Evolutionary conservation across 2,888 invertebrate genomes (phyloP), one percentile per base, ranked within the genome.

Genomic region (Tortricodes alternella): DNA sequence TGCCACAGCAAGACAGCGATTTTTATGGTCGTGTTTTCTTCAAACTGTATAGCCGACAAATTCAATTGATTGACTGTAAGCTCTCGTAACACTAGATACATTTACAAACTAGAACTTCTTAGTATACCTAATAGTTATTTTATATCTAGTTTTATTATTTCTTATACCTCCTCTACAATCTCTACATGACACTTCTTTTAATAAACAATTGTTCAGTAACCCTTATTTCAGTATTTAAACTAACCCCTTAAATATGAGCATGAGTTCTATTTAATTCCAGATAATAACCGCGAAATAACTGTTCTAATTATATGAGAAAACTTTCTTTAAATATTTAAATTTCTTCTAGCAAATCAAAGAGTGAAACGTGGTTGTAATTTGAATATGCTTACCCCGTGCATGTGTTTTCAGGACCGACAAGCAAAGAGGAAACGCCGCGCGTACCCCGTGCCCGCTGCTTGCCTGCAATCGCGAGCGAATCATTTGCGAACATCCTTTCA

Each of bases 361-460:
- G n/a, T n/a, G n/a, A n/a, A n/a, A n/a, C n/a, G 4, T n/a, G 3
- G n/a, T 13, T 34, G 13, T 11, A 34, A 34, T 11, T 15, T 5
- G 8, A n/a, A 7, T 34, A 21, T 29, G 16, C 43, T 52, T 24
- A 55, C 41, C 41, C 23, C 32, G 39, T 46, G 34, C 44, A 46
- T 13, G 6, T 23, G 44, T 44, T 52, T 49, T n/a, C 83, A 88
- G 88, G 85, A 80, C 78, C 78, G 73, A 75, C 74, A 81, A 78
- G 78, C 82, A 76, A 81, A 72, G 73, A 73, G 69, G 72, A 72
- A 69, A 68, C 70, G 68, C 73, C 74, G 74, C 77, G 72, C 74
- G 76, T 74, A 68, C 71, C 69, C 74, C 80, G 81, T 80, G 84
- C 83, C 83, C 81, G 83, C 83, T 73, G 66, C 72, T 77, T 68